phyloP scores from a whole-genome alignment of 2,888 invertebrate genomes.

The Neoaliturus tenellus region DNA sequence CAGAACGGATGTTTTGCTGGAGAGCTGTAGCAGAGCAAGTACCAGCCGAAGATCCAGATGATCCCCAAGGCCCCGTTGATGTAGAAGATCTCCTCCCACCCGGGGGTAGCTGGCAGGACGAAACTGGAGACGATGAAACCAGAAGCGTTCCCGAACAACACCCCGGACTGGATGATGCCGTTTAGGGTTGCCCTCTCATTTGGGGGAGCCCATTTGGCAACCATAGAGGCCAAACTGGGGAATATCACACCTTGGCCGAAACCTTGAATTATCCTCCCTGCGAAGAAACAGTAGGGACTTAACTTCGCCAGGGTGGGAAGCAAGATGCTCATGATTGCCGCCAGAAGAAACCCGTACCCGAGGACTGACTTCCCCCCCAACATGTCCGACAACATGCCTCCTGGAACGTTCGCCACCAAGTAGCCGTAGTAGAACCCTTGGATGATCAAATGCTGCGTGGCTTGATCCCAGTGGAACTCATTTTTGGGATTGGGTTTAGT shows the following conservation, averaged over 20 bases:
- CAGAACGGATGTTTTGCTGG: slow-evolving; percentile 82
- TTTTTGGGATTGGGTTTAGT: background rate
- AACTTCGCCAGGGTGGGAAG: slow-evolving; percentile 83
- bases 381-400: slow-evolving; percentile 81
- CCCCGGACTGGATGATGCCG: slow-evolving; percentile 73
- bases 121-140: slow-evolving; percentile 87
- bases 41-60: slow-evolving; percentile 87
- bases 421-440: slow-evolving; percentile 65
- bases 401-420: slow-evolving; percentile 71
- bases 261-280: background rate
- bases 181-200: slow-evolving; percentile 90
- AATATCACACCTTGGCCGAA: slow-evolving; percentile 84
- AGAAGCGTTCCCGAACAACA: slow-evolving; percentile 91
- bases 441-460: background rate
- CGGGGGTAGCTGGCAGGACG: slow-evolving; percentile 79
- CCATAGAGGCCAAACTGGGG: slow-evolving; percentile 93
- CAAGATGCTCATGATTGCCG: slow-evolving; percentile 87
- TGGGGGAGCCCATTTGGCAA: slow-evolving; percentile 94
- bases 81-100: slow-evolving; percentile 91
- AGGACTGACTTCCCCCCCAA: slow-evolving; percentile 92
- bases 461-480: background rate
- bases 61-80: slow-evolving; percentile 83
- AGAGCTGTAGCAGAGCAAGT: slow-evolving; percentile 80
- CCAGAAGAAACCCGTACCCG: slow-evolving; percentile 87
- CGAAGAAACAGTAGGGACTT: background rate